Base-by-base conservation (phyloP, 2,888 invertebrate species). In the Sclerodermus sp. region DNA sequence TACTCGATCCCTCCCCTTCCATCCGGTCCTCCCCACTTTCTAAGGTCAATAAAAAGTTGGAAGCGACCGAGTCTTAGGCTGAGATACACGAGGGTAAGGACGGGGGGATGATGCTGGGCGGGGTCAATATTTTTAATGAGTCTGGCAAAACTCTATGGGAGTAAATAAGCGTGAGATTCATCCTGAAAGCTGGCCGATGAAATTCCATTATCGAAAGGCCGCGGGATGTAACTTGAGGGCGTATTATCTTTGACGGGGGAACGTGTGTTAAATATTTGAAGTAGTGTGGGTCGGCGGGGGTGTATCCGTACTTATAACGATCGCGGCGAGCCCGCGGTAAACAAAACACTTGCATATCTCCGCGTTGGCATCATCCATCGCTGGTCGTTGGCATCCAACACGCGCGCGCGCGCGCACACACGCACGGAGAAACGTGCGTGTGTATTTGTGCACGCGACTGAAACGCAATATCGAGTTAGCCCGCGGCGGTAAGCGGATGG, bases 321-420 rank as follows among this genome's bases (percentile, higher is more conserved):
- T 51, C 51, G 48, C 54, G 23, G 23, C 23, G 23, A 56, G 57
- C 53, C 55, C 55, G 59, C 50, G 60, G 64, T 60, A 63, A 67
- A 67, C 66, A 65, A 66, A 67, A 65, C 64, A 62, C 61, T 67
- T 57, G 64, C 60, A 55, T 64, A 66, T 67, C 64, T 55, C 55
- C 41, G 41, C 40, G 55, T 60, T 64, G 66, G 64, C 63, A 63
- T 65, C 62, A 64, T 58, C 43, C 46, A 54, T 47, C 53, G 44
- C 41, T 43, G 47, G 37, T 41, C 39, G n/a, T n/a, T 18, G 36
- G 9, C n/a, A 12, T 17, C 38, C 41, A 43, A 42, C 42, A 32
- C 13, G 43, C 15, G 43, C 31, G 29, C 32, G 41, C 4, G 18
- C 12, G n/a, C 13, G 42, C 14, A 38, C 18, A 15, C 38, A 14